Percentiles rank a stretch among this genome's conserved stretches.
These are phyloP conservation scores for Tenualosa ilisha DNA, from an alignment of 2,797 vertebrate genomes.

Conservation along the genomic window DNA sequence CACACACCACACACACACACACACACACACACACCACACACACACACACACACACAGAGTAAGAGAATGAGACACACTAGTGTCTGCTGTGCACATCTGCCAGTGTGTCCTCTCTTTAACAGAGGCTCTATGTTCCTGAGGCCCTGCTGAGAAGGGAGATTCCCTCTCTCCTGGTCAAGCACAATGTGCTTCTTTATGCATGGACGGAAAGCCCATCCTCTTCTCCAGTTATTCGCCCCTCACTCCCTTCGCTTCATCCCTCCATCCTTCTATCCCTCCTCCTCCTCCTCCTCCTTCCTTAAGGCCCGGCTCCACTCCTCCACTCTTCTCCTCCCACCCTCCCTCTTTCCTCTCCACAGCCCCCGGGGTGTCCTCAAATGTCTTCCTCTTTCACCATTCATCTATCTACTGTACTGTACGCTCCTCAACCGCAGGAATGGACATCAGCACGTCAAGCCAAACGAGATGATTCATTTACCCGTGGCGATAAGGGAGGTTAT, in stretches of 20 bases:
- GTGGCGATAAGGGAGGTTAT: no score
- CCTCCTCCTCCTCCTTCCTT: constrained; percentile 31
- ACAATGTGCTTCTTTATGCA: constrained; percentile 8
- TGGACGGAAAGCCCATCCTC: not conserved
- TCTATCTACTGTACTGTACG: not conserved
- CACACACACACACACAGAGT: not conserved
- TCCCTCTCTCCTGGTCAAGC: not conserved
- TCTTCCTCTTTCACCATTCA: not conserved
- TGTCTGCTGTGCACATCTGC: constrained; percentile 3
- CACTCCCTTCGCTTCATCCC: not conserved
- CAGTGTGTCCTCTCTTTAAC: not conserved
- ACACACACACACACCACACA: not conserved
- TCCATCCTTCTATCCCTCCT: not conserved
- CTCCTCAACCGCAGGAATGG: no score
- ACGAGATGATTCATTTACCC: no score
- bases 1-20: not conserved
- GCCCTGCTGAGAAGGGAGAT: constrained; percentile 7
- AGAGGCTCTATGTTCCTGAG: not conserved
- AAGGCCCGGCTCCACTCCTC: constrained; percentile 32
- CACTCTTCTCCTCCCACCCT: not conserved
- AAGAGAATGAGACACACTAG: not conserved
- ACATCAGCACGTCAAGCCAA: no score
- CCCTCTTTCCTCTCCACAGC: not conserved
- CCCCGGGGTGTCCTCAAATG: not conserved
- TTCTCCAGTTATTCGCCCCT: not conserved